Evolutionary conservation across 2,113 vertebrate genomes (phyloP).

Genomic region (Cinclus mexicanus): DNA sequence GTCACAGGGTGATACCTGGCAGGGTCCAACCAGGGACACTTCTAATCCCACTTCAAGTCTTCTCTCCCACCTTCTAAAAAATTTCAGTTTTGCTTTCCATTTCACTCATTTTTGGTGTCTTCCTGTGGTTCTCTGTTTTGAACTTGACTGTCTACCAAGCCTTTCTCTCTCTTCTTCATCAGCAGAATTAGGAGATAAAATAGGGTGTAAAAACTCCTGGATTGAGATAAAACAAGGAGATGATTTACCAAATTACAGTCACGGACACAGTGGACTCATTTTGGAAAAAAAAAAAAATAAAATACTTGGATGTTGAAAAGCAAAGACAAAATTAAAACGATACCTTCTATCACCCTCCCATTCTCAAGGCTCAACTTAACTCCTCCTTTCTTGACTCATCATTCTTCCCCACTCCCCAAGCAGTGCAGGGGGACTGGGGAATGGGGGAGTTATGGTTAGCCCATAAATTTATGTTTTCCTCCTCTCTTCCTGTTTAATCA

Average conservation of each 20-base stretch:
- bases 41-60: not conserved
- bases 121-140: not conserved
- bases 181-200: not conserved
- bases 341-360: not conserved
- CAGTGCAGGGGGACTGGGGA: fast-evolving
- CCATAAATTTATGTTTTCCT: not conserved
- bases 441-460: not conserved
- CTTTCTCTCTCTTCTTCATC: not conserved
- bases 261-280: not conserved
- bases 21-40: not conserved
- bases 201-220: not conserved
- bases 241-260: not conserved
- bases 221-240: not conserved
- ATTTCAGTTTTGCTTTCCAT: not conserved
- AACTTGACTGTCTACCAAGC: not conserved
- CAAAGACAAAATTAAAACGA: not conserved
- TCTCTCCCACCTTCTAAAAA: not conserved
- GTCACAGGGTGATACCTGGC: not conserved
- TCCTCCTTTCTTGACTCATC: not conserved
- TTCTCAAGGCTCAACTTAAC: not conserved
- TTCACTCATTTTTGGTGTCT: not conserved
- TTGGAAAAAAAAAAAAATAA: not conserved
- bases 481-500: not conserved
- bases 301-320: not conserved
- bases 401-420: not conserved